Evolutionary conservation across 2,113 vertebrate species (phyloP).

Genomic region (Eleginops maclovinus): DNA sequence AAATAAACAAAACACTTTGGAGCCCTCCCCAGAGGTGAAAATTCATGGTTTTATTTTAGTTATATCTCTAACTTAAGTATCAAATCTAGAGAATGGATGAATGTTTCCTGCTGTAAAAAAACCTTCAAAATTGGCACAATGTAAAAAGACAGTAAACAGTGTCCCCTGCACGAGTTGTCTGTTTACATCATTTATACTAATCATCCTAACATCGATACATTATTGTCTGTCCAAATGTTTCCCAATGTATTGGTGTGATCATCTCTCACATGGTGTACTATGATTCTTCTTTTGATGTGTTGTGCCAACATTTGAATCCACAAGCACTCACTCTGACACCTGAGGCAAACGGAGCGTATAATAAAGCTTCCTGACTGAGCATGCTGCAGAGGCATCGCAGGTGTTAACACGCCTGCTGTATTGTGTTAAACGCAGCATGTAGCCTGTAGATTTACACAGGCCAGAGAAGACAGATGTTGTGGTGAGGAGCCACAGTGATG

Average conservation of each 20-base stretch:
- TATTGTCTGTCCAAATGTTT: conserved; percentile 2
- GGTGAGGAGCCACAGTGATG: conserved; percentile 3
- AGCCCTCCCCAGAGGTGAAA: too few relatives aligned
- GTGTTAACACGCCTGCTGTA: conserved; percentile 53
- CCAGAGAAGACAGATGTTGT: conserved; percentile 23
- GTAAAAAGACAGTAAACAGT: neutral
- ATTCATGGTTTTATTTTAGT: too few relatives aligned
- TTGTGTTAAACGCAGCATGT: conserved; percentile 21
- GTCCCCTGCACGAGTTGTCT: neutral
- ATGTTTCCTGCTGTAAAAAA: conserved; percentile 21
- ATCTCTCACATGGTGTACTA: conserved; percentile 18
- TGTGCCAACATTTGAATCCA: conserved; percentile 59
- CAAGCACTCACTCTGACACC: conserved; percentile 32
- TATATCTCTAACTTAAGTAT: too few relatives aligned
- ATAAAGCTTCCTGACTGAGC: conserved; percentile 53
- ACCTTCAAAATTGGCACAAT: neutral
- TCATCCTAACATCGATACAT: neutral
- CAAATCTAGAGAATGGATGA: neutral
- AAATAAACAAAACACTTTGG: too few relatives aligned
- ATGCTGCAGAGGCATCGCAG: conserved; percentile 41
- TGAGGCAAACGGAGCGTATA: conserved; percentile 42
- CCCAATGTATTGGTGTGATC: conserved; percentile 40
- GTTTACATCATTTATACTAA: conserved; percentile 20
- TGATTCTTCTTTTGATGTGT: conserved; percentile 29
- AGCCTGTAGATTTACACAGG: conserved; percentile 19